Conservation (phyloP, 1,140 invertebrate species). For the Drosophila eugracilis region DNA sequence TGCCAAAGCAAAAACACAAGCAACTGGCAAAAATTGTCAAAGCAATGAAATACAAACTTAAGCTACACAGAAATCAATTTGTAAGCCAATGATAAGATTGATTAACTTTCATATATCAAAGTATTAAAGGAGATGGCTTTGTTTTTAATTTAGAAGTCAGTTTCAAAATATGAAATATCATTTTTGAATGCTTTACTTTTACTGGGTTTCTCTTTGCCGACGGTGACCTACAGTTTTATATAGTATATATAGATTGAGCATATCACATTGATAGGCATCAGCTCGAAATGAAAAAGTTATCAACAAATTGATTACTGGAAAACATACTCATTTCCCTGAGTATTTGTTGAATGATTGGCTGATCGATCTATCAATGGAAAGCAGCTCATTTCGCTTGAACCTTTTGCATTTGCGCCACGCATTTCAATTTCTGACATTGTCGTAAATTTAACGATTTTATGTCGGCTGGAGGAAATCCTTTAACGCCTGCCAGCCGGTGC, state of each 20-base stretch:
- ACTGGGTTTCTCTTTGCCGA: too few species aligned
- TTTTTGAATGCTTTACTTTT: too few species aligned
- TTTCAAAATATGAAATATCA: too few species aligned
- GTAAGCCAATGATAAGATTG: background rate
- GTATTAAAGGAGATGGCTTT: too few species aligned
- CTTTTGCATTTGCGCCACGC: conserved; percentile 33
- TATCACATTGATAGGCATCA: too few species aligned
- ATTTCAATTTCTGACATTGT: conserved; percentile 49
- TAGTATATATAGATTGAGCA: too few species aligned
- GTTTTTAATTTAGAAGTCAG: too few species aligned
- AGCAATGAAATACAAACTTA: conserved; percentile 5
- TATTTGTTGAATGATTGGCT: conserved; percentile 26
- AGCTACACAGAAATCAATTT: conserved; percentile 13
- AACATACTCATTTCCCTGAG: background rate
- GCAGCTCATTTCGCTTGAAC: conserved; percentile 23
- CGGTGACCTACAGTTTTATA: too few species aligned
- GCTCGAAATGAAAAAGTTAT: too few species aligned
- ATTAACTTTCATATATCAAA: too few species aligned
- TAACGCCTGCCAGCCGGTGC: conserved; percentile 37
- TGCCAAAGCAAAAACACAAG: conserved; percentile 35
- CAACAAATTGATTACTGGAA: background rate
- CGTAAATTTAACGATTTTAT: conserved; percentile 81
- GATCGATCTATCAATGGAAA: conserved; percentile 29
- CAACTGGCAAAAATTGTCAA: conserved; percentile 50
- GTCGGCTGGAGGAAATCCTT: conserved; percentile 63